Percentiles rank a stretch among this genome's conserved stretches.
Evolutionary conservation across 37 sponge, comb jelly and placozoan species (phyloP).

Genomic region (Lycopodina hypogea): DNA sequence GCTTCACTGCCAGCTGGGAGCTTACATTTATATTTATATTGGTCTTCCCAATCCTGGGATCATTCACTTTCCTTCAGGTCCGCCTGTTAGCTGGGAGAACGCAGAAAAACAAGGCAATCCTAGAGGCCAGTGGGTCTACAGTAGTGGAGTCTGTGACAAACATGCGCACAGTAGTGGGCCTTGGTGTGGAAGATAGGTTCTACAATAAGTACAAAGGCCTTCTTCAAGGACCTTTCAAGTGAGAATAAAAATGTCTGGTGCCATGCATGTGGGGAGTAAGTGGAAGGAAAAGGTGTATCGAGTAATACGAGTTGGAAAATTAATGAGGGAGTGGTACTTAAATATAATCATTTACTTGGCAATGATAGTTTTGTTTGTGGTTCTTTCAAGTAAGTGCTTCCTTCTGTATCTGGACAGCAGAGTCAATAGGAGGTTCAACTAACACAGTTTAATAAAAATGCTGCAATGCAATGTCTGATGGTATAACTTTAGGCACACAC

Average conservation of each 20-base stretch:
- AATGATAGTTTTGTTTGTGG: too few species aligned
- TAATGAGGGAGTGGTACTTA: neutral
- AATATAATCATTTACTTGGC: too few species aligned
- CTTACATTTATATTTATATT: constrained; percentile 65
- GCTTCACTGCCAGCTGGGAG: constrained; percentile 74
- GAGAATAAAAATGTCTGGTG: too few species aligned
- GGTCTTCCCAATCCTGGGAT: constrained; percentile 53
- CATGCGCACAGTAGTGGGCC: constrained; percentile 70
- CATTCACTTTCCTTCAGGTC: constrained; percentile 63
- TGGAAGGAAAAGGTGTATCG: neutral
- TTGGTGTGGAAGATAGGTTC: constrained; percentile 61
- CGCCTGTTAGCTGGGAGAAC: constrained; percentile 48
- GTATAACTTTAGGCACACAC: too few species aligned
- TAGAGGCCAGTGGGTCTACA: constrained; percentile 54
- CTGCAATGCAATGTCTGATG: too few species aligned
- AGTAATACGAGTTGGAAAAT: neutral
- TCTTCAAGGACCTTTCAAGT: constrained; percentile 54
- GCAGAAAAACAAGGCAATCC: constrained; percentile 64
- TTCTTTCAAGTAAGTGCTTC: too few species aligned
- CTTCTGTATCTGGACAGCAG: too few species aligned
- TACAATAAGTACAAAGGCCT: constrained; percentile 24
- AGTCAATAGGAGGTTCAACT: too few species aligned
- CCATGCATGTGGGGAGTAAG: neutral
- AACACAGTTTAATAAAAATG: too few species aligned
- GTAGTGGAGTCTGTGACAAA: constrained; percentile 76